Base-by-base conservation (phyloP, 2,888 invertebrate species). In the Idaea straminata region DNA sequence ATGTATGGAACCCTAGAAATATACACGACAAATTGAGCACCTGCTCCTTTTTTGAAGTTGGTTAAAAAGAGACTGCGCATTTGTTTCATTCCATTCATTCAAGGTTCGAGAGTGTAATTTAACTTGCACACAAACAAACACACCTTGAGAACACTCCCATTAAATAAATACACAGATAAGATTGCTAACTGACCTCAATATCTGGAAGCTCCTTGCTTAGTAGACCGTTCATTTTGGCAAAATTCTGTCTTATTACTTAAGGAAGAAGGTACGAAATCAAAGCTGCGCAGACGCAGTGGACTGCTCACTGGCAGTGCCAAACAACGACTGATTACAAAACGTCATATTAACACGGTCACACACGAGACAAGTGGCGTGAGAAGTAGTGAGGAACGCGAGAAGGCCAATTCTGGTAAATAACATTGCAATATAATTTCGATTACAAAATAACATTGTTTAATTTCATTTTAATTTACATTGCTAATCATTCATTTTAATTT, bases 181-280 rank as follows among this genome's bases (percentile, higher is more conserved):
- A 66, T 15, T 59, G 62, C 62, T 15, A 57, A 91, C 93, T 92
- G 87, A 96, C 97, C 95, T 97, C 97, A 79, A 97, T 97, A 85
- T 97, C 97, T 3, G 96, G 96, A 68, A 96, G 81, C 81, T 97
- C 96, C 78, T 94, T 95, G 84, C 96, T 97, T 62, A 96, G 75
- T 71, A 93, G 72, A 68, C 86, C 86, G 77, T 93, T 93, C 64
- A 94, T 84, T 93, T 92, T 64, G 73, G 85, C 71, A 15, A 72
- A 77, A 57, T 58, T 72, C 71, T 66, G 65, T 60, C 64, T 74
- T 70, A 68, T 63, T 61, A 61, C 35, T 66, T 68, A 69, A 64
- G 62, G 36, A 34, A 16, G 59, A 59, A 25, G 16, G 59, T 7
- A 15, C 58, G 58, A 47, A 47, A 13, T 47, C 47, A 59, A 64